A percentile compares a stretch with the other conserved stretches of the same genome.
These are phyloP conservation scores for Lasioglossum villosulum DNA, from an alignment of 2,888 invertebrate genomes.

Conservation along the genomic window DNA sequence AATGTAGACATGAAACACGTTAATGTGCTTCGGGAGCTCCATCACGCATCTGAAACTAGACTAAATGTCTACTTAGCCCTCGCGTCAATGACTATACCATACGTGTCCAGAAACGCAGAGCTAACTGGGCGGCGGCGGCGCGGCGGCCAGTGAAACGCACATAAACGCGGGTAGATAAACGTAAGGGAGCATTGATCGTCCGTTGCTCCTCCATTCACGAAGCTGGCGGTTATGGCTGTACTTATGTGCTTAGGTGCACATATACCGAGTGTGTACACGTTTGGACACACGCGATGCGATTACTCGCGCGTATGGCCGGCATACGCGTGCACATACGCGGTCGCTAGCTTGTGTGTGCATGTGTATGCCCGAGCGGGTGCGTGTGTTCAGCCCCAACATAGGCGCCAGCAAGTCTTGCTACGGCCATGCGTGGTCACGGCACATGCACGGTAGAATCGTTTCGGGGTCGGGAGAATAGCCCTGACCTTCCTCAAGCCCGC, in stretches of 20 bases:
- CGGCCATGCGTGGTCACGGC: constrained; percentile 72
- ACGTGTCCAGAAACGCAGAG: constrained; percentile 58
- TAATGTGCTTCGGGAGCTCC: not conserved
- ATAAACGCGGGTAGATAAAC: constrained; percentile 73
- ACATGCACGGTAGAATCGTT: constrained; percentile 68
- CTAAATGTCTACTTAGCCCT: constrained; percentile 1
- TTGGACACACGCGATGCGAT: constrained; percentile 49
- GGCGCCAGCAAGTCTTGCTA: constrained; percentile 65
- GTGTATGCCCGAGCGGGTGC: not conserved
- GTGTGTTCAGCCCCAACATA: constrained; percentile 57
- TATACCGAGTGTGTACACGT: constrained; percentile 55
- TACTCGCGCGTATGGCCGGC: constrained; percentile 19
- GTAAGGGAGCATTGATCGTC: constrained; percentile 77
- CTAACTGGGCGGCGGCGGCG: constrained; percentile 17
- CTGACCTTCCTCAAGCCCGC: constrained; percentile 79
- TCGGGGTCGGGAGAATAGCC: constrained; percentile 73
- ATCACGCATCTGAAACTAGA: not conserved
- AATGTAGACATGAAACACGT: not conserved
- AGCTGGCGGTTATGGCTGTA: constrained; percentile 75
- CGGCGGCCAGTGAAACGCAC: constrained; percentile 56
- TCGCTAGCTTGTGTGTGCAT: not conserved
- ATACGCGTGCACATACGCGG: not conserved
- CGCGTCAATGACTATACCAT: constrained; percentile 35
- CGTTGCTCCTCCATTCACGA: constrained; percentile 76
- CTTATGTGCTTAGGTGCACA: constrained; percentile 74